Evolutionary conservation across 2,797 vertebrate species (phyloP).

Genomic region (Loris lydekkerianus): DNA sequence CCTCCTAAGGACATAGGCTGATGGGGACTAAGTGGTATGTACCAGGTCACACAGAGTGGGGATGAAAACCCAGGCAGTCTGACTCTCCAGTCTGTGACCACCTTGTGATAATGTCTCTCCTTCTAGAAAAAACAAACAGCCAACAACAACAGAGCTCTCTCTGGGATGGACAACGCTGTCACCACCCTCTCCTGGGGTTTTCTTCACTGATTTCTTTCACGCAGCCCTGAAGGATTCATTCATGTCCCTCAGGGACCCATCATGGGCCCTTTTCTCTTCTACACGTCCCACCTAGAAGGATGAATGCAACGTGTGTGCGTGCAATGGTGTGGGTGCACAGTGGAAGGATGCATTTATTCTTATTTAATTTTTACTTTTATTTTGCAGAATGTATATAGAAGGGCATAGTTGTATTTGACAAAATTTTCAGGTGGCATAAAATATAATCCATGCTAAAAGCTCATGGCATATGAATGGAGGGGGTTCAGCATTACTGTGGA

Average conservation of each 20-base stretch:
- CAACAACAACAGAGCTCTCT: not conserved
- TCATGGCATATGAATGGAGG: too few relatives aligned
- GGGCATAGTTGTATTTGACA: not conserved
- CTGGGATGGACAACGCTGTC: not conserved
- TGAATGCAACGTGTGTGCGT: accelerated
- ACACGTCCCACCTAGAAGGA: accelerated
- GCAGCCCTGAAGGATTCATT: too few relatives aligned
- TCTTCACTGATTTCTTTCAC: not conserved
- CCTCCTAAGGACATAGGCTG: not conserved
- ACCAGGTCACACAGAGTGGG: too few relatives aligned
- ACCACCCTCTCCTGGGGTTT: accelerated
- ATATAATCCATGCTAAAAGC: not conserved
- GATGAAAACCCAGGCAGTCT: not conserved
- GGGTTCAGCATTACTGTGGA: accelerated
- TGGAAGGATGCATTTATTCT: not conserved
- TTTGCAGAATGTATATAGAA: not conserved
- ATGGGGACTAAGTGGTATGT: accelerated
- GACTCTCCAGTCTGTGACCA: not conserved
- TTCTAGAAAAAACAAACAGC: not conserved
- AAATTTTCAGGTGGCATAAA: not conserved
- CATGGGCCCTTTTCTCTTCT: not conserved
- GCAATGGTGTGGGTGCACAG: too few relatives aligned
- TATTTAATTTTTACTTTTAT: not conserved
- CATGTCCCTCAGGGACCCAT: too few relatives aligned
- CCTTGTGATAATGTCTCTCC: not conserved